phyloP scores from a whole-genome alignment of 2,113 vertebrate species.

The Hoplias malabaricus region DNA sequence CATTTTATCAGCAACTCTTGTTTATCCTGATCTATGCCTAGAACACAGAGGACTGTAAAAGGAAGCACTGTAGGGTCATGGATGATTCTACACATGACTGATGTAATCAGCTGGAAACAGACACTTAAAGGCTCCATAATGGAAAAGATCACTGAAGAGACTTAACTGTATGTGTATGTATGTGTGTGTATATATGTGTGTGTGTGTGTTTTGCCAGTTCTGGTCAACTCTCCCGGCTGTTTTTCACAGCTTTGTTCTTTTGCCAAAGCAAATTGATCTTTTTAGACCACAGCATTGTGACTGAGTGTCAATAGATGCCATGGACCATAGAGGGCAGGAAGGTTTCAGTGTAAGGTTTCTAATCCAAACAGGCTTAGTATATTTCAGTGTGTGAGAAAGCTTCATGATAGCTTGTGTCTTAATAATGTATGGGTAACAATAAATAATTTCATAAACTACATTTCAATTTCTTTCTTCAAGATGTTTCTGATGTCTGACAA shows the following conservation, averaged over 20 bases:
- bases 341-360: slow-evolving; percentile 20
- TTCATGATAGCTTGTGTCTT: slow-evolving; percentile 34
- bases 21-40: background rate
- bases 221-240: slow-evolving; percentile 11
- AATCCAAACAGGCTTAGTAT: slow-evolving; percentile 23
- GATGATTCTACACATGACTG: background rate
- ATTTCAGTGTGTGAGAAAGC: slow-evolving; percentile 9
- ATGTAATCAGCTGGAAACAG: background rate
- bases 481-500: too few relatives aligned
- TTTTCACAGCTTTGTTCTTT: slow-evolving; percentile 39
- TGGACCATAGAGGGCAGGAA: background rate
- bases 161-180: slow-evolving; percentile 10
- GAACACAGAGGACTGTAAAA: background rate
- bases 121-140: background rate
- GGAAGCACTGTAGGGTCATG: background rate
- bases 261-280: slow-evolving; percentile 46
- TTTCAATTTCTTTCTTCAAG: background rate
- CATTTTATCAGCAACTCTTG: background rate
- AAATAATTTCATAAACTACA: slow-evolving; percentile 33
- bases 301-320: slow-evolving; percentile 33
- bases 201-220: slow-evolving; percentile 16
- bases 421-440: slow-evolving; percentile 37
- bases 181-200: slow-evolving; percentile 10
- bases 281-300: slow-evolving; percentile 55
- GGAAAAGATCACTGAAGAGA: slow-evolving; percentile 3